Conservation (phyloP, 2,888 invertebrate genomes). For the Bibio marci region DNA sequence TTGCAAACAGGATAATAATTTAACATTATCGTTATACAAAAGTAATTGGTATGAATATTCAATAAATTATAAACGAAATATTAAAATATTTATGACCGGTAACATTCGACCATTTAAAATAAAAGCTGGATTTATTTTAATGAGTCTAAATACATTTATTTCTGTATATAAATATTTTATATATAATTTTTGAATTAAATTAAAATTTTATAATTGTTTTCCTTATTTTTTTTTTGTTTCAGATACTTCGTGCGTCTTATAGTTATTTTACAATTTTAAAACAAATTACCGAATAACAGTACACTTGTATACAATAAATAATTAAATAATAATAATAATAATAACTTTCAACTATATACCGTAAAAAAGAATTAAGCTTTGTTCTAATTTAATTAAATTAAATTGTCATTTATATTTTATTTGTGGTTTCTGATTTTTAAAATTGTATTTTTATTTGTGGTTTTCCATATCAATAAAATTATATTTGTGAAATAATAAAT, state of each 20-base stretch:
- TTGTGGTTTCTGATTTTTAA: too few species aligned
- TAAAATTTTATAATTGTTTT: background rate
- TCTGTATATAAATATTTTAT: conserved; percentile 2
- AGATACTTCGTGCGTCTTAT: conserved; percentile 6
- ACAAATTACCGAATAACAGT: too few species aligned
- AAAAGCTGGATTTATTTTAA: conserved; percentile 4
- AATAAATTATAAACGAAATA: background rate
- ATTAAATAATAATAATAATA: too few species aligned
- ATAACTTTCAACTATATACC: too few species aligned
- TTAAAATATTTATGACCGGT: conserved; percentile 5
- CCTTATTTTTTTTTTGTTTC: background rate
- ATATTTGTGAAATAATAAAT: too few species aligned
- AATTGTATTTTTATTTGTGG: too few species aligned
- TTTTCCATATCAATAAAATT: too few species aligned
- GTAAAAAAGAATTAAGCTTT: too few species aligned
- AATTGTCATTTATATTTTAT: too few species aligned
- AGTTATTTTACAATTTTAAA: conserved; percentile 7
- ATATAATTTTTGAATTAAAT: too few species aligned
- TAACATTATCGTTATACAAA: conserved; percentile 4
- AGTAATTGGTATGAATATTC: conserved; percentile 5
- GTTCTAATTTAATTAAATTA: too few species aligned
- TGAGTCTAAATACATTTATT: conserved; percentile 7
- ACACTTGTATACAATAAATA: too few species aligned
- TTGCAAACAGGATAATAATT: conserved; percentile 1
- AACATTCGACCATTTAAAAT: conserved; percentile 4